These are phyloP conservation scores for Schlechtendalia chinensis DNA, from an alignment of 1,140 invertebrate species.

Conservation along the genomic window DNA sequence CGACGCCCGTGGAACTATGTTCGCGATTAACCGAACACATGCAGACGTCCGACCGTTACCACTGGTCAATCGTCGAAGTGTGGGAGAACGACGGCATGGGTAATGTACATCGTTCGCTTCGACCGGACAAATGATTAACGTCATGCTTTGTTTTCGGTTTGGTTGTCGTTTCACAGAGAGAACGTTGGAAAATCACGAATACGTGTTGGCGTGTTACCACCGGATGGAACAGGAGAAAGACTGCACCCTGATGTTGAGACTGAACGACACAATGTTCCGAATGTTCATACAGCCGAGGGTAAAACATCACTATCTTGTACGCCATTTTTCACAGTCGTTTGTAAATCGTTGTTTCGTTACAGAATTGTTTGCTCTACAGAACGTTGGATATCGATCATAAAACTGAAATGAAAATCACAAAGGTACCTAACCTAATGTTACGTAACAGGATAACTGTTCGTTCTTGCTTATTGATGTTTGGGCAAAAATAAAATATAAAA, in stretches of 20 bases:
- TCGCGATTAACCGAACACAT: background rate
- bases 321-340: background rate
- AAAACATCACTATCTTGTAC: background rate
- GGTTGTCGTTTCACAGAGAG: too few relatives aligned
- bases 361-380: conserved; percentile 12
- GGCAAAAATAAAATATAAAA: background rate
- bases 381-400: background rate
- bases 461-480: too few relatives aligned
- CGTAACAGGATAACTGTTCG: too few relatives aligned
- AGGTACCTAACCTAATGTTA: background rate
- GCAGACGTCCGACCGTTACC: background rate
- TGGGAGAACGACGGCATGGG: conserved; percentile 30
- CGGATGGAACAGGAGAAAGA: background rate
- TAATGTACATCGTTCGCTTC: background rate
- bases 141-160: background rate
- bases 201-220: background rate
- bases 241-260: background rate
- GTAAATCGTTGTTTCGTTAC: conserved; percentile 10
- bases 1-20: background rate
- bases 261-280: conserved; percentile 3
- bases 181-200: conserved; percentile 35
- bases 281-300: conserved; percentile 26
- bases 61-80: background rate
- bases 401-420: background rate
- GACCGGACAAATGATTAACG: background rate